phyloP scores from a whole-genome alignment of 1,140 invertebrate genomes.

The Branchinecta lindahli region DNA sequence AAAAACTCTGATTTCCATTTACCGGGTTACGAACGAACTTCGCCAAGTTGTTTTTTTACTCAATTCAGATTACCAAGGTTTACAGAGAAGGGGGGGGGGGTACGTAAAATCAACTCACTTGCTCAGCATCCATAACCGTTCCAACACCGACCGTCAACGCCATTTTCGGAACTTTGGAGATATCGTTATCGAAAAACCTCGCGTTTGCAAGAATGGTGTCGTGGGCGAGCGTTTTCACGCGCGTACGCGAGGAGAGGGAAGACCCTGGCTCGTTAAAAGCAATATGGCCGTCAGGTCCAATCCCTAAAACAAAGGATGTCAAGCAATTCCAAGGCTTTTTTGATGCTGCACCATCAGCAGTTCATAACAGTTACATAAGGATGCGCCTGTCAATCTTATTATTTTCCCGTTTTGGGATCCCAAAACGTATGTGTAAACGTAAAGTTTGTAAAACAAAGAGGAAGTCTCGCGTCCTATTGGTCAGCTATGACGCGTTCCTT shows the following conservation, averaged over 20 bases:
- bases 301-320: conserved; percentile 38
- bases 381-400: too few species aligned
- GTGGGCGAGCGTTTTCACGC: conserved; percentile 87
- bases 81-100: too few species aligned
- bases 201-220: conserved; percentile 95
- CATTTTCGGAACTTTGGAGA: conserved; percentile 74
- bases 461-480: too few species aligned
- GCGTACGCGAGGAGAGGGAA: conserved; percentile 52
- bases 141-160: conserved; percentile 95
- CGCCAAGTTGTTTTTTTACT: too few species aligned
- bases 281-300: conserved; percentile 98
- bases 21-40: too few species aligned
- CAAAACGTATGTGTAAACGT: too few species aligned
- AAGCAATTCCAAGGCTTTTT: not conserved
- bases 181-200: conserved; percentile 89
- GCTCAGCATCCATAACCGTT: conserved; percentile 95
- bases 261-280: conserved; percentile 94
- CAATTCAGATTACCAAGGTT: too few species aligned
- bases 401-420: too few species aligned
- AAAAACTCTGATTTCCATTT: too few species aligned
- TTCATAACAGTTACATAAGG: conserved; percentile 17
- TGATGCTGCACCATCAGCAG: not conserved
- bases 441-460: too few species aligned
- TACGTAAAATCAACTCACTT: too few species aligned
- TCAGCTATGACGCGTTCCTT: too few species aligned